Evolutionary conservation across 2,888 invertebrate species (phyloP), one percentile per base, ranked within the genome.

Genomic region (Drosophila longiperda): DNA sequence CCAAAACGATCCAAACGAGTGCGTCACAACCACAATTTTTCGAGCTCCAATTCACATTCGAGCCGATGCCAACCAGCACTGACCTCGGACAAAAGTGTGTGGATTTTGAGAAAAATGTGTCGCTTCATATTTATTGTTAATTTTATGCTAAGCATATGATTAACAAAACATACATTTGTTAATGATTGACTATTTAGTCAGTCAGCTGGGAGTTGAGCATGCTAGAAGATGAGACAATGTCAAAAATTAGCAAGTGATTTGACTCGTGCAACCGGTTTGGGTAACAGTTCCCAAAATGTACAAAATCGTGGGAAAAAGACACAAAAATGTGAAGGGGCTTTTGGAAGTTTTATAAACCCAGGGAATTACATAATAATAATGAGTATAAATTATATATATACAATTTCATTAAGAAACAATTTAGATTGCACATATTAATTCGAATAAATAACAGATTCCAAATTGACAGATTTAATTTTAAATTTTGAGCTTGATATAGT

Each of bases 171-270:
- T 45, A 36, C 26, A 36, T 60, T 58, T 59, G 55, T 73, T 72
- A 38, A 12, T 26, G 23, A 61, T 40, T 52, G 50, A 15, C 54
- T 54, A 73, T 67, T 48, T 17, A 48, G 48, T 23, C 54, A 53
- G 62, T 60, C 42, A 61, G 26, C 59, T 62, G 68, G 66, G 62
- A 61, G 20, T 59, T 65, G 70, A 68, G 69, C 69, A 50, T 68
- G 52, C 58, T 58, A 45, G 32, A 50, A n/a, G 71, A 73, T 87
- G 85, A 87, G 74, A 83, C 81, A 84, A 83, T 88, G 34, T 71
- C 68, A 70, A 70, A 86, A 88, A 83, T 86, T 83, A 86, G 67
- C 74, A 40, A 71, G 53, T 69, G 64, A 78, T 75, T 73, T 57
- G 61, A 61, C 17, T 36, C 62, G 58, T 45, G 29, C 49, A 85